Conservation (phyloP, 1,140 invertebrate genomes). For the Drepana arcuata region DNA sequence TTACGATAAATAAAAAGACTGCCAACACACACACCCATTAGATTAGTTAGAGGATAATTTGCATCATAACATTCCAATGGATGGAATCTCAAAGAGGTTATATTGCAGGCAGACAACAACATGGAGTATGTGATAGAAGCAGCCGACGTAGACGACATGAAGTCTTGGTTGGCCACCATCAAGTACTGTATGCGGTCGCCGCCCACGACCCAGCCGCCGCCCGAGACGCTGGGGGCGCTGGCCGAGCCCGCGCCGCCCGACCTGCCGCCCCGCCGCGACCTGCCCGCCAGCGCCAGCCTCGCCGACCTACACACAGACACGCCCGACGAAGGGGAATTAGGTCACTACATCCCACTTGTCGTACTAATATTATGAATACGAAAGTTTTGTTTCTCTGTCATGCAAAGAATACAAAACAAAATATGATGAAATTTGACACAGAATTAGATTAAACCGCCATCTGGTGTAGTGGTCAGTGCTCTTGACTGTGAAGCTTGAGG, state of each 20-base stretch:
- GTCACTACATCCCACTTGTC: too few species aligned
- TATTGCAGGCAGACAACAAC: conserved; percentile 84
- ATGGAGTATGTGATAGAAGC: conserved; percentile 98
- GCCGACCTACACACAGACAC: conserved; percentile 50
- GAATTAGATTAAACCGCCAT: too few species aligned
- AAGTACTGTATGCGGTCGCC: conserved; percentile 85
- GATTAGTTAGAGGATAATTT: too few species aligned
- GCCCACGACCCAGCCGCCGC: conserved; percentile 72
- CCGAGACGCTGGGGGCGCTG: conserved; percentile 54
- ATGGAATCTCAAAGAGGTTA: background rate
- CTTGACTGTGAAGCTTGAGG: too few species aligned
- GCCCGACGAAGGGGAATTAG: conserved; percentile 53
- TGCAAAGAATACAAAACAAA: too few species aligned
- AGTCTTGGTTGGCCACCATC: conserved; percentile 89
- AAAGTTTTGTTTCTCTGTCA: too few species aligned
- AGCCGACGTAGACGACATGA: conserved; percentile 90
- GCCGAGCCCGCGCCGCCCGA: conserved; percentile 63
- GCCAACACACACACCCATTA: too few species aligned
- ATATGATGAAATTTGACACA: too few species aligned
- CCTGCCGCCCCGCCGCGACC: conserved; percentile 57
- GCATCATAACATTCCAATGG: too few species aligned
- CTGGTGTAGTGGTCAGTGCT: too few species aligned
- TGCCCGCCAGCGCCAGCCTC: conserved; percentile 61
- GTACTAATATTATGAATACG: too few species aligned
- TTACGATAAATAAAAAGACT: too few species aligned